Conservation (phyloP, 2,113 vertebrate genomes). For the Xiphorhynchus elegans region DNA sequence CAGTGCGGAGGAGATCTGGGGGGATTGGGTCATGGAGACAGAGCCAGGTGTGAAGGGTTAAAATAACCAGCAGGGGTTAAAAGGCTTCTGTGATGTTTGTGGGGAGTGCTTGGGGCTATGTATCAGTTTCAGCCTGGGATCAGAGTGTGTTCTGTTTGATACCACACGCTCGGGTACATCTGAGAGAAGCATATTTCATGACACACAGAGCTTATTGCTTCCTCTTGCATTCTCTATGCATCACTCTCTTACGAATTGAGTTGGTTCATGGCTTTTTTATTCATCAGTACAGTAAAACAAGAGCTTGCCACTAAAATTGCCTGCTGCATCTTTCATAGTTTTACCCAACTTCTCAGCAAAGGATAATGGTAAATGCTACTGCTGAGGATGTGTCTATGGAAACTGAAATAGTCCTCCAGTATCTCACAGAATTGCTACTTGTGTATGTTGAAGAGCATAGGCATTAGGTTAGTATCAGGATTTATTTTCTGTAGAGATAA, state of each 20-base stretch:
- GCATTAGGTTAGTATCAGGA: neutral
- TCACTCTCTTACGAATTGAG: neutral
- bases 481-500: neutral
- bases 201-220: neutral
- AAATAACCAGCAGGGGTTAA: neutral
- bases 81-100: neutral
- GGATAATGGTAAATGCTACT: neutral
- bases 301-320: neutral
- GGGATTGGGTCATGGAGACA: fast-evolving
- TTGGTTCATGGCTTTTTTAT: neutral
- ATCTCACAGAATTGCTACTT: neutral
- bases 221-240: neutral
- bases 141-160: neutral
- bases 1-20: neutral
- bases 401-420: neutral
- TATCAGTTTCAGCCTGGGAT: neutral
- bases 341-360: neutral
- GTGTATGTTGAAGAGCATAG: neutral
- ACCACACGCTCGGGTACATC: fast-evolving
- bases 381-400: neutral
- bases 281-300: neutral
- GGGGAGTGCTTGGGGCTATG: neutral
- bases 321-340: fast-evolving
- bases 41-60: neutral
- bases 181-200: neutral